These are phyloP conservation scores for Cotesia glomerata DNA, from an alignment of 1,140 invertebrate genomes.

Conservation along the genomic window DNA sequence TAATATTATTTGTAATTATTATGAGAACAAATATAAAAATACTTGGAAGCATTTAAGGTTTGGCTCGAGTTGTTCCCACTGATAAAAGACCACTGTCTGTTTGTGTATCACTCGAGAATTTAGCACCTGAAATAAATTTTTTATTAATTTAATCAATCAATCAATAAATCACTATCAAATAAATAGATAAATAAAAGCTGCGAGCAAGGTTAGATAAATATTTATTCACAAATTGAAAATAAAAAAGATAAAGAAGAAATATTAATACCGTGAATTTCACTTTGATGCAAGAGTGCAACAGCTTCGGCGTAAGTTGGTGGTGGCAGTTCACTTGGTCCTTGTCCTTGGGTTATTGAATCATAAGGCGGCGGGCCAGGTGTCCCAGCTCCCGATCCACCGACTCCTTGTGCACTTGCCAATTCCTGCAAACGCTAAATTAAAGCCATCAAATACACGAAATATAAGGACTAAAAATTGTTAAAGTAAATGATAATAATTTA, in stretches of 20 bases:
- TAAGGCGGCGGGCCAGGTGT: conserved; percentile 47
- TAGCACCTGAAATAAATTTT: conserved; percentile 26
- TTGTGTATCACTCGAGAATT: conserved; percentile 24
- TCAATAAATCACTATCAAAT: not conserved
- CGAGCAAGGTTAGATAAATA: not conserved
- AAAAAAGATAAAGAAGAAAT: not conserved
- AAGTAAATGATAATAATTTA: no score
- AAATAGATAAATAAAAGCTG: not conserved
- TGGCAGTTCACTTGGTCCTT: conserved; percentile 47
- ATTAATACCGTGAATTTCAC: conserved; percentile 40
- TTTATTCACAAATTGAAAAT: not conserved
- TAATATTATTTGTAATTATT: conserved; percentile 9
- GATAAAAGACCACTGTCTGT: conserved; percentile 14
- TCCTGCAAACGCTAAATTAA: conserved; percentile 46
- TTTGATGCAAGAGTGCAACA: conserved; percentile 44
- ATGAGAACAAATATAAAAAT: conserved; percentile 17
- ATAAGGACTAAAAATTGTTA: not conserved
- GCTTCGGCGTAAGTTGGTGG: conserved; percentile 51
- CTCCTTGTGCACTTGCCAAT: conserved; percentile 42
- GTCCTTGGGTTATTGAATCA: conserved; percentile 44
- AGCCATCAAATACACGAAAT: conserved; percentile 5
- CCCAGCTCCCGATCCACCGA: conserved; percentile 38
- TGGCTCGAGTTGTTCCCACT: conserved; percentile 24
- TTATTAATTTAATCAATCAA: not conserved
- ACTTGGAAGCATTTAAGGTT: conserved; percentile 31